Evolutionary conservation across 2,797 vertebrate genomes (phyloP), one percentile per base, ranked within the genome.

Genomic region (Hemitrygon akajei): DNA sequence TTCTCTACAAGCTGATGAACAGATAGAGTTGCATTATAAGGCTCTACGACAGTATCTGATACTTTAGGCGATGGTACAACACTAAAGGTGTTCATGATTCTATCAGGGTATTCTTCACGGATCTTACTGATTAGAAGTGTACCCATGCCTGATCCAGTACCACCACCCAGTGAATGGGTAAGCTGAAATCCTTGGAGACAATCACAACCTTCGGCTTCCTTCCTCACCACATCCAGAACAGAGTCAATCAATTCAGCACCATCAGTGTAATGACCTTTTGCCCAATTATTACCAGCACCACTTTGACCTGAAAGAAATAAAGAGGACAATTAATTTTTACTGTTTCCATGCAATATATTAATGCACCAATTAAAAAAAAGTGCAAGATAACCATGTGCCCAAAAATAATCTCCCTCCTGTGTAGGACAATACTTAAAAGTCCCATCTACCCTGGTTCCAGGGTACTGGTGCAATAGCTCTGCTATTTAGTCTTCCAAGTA

Each of bases 211-310:
- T 94, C 94, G n/a, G 82, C 87, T 58, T 94, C 94, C 87, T 94
- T 94, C 12, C 94, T 84, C 94, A 94, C 94, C 82, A 94, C 94
- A 76, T 94, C 94, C 94, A 94, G 94, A 73, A 94, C 94, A 30
- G 94, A 94, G 94, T 94, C 94, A 40, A 94, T 84, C 66, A 94
- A 71, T 71, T 94, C 94, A 27, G 94, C 94, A 11, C 94, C 94
- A n/a, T 94, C 94, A 22, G 94, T 94, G 86, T 94, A 94, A 63
- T 94, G 94, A 20, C 94, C 94, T 89, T 94, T 94, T 56, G 94
- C 94, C 94, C 94, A 94, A 34, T 94, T 94, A 66, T 94, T 94
- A 56, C 94, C 94, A 47, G 94, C 94, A 75, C 94, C 94, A 77
- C 94, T 94, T 4, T 94, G 94, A 73, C 93, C 93, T 93, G 30